These are phyloP conservation scores for Dasypolia templi DNA, from an alignment of 2,888 invertebrate species.

Conservation along the genomic window DNA sequence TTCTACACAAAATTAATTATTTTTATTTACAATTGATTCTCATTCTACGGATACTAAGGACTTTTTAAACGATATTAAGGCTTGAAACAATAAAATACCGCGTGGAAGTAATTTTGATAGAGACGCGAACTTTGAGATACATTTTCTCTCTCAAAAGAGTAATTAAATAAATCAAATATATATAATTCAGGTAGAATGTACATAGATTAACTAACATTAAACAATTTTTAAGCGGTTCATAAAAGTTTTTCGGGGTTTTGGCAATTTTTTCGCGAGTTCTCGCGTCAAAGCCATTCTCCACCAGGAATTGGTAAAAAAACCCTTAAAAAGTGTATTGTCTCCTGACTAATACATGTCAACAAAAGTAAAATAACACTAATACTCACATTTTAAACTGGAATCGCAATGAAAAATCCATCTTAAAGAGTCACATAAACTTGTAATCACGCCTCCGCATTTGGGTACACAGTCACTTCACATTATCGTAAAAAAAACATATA, in stretches of 20 bases:
- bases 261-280: constrained; percentile 20
- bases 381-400: constrained; percentile 76
- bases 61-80: constrained; percentile 19
- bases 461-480: constrained; percentile 77
- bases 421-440: constrained; percentile 62
- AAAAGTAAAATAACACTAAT: constrained; percentile 63
- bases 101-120: constrained; percentile 48
- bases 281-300: constrained; percentile 16
- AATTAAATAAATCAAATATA: constrained; percentile 24
- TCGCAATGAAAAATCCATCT: constrained; percentile 70
- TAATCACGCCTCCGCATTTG: constrained; percentile 57
- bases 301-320: constrained; percentile 40
- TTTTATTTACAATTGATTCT: constrained; percentile 23
- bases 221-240: constrained; percentile 3
- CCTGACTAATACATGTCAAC: constrained; percentile 26
- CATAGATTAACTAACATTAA: constrained; percentile 1
- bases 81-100: constrained; percentile 19
- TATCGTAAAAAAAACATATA: constrained; percentile 72
- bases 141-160: constrained; percentile 17
- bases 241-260: neutral
- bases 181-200: constrained; percentile 9
- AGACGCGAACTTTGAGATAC: constrained; percentile 13
- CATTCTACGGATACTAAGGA: constrained; percentile 40
- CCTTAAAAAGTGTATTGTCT: constrained; percentile 27
- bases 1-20: constrained; percentile 3